Percentiles rank a stretch among this genome's conserved stretches.
These are phyloP conservation scores for Sebastes schlegelii DNA, from an alignment of 2,113 vertebrate species.

Conservation along the genomic window DNA sequence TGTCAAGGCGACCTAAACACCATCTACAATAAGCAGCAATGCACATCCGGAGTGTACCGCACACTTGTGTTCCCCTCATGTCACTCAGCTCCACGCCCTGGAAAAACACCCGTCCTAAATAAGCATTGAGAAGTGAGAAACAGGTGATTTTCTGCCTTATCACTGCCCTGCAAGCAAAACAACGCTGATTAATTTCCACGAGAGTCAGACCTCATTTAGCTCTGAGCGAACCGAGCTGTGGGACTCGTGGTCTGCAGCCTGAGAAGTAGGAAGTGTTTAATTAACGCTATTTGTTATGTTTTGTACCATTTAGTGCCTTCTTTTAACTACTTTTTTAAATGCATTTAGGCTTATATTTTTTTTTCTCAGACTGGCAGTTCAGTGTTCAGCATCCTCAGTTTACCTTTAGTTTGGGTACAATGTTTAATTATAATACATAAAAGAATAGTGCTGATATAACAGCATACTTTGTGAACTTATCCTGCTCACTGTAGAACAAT, in stretches of 20 bases:
- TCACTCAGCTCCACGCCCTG: not conserved
- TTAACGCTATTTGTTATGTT: slow-evolving; percentile 14
- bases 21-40: not conserved
- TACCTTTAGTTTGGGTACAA: not conserved
- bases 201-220: slow-evolving; percentile 48
- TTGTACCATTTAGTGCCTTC: not conserved
- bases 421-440: not conserved
- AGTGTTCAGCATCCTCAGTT: not conserved
- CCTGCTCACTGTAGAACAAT: no score
- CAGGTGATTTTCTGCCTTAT: slow-evolving; percentile 40
- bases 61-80: not conserved
- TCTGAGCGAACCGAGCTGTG: not conserved
- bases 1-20: not conserved
- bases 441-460: not conserved
- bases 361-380: not conserved
- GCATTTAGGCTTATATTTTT: not conserved
- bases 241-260: not conserved
- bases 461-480: not conserved
- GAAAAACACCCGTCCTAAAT: not conserved
- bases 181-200: slow-evolving; percentile 33
- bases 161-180: slow-evolving; percentile 10
- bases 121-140: not conserved
- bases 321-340: not conserved
- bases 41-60: no score
- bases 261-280: not conserved